phyloP scores from a whole-genome alignment of 2,888 invertebrate species.

The Heliconius cydno region DNA sequence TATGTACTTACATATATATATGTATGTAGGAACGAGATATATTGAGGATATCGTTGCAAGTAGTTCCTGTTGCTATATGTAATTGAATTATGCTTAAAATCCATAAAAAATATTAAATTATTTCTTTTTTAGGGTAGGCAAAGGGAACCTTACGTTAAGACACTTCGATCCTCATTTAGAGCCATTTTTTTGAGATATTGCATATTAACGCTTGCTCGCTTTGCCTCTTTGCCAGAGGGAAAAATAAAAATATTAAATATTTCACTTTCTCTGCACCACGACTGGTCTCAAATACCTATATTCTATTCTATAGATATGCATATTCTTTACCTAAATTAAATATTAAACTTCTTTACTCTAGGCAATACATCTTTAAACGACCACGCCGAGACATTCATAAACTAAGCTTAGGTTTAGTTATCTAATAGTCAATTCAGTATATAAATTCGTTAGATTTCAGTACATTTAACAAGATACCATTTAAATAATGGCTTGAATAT shows the following conservation, averaged over 20 bases:
- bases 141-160: too few relatives aligned
- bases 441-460: constrained; percentile 16
- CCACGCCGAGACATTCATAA: not conserved
- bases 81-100: too few relatives aligned
- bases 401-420: not conserved
- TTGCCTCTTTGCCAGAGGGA: too few relatives aligned
- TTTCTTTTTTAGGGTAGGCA: too few relatives aligned
- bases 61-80: not conserved
- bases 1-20: not conserved
- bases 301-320: too few relatives aligned
- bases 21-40: not conserved
- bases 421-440: not conserved
- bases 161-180: too few relatives aligned
- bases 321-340: not conserved
- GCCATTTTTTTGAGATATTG: too few relatives aligned
- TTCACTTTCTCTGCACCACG: too few relatives aligned
- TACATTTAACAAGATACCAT: constrained; percentile 29
- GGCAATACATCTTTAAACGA: not conserved
- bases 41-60: not conserved
- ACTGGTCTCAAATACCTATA: too few relatives aligned
- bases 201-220: too few relatives aligned
- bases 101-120: too few relatives aligned
- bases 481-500: constrained; percentile 35
- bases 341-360: not conserved
- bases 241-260: too few relatives aligned